Base-by-base conservation (phyloP, 1,140 invertebrate genomes). In the Dreissena polymorpha region DNA sequence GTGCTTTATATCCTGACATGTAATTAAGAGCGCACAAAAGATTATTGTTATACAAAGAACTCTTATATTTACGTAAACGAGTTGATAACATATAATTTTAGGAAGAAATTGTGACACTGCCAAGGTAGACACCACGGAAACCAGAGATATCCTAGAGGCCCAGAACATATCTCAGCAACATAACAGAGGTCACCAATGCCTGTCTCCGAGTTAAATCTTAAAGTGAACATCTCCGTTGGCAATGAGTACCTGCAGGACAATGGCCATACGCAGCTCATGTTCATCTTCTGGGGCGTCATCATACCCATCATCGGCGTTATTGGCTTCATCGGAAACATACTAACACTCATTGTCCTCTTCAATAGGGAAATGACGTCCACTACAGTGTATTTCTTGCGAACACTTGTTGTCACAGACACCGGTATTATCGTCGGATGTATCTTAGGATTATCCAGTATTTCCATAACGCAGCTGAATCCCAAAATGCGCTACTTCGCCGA, bases 381-480 rank as follows among this genome's bases (percentile, higher is more conserved):
- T 7, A 92, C 92, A 13, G 91, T 92, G 16, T 87, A 89, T 39
- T 91, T 92, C 74, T 85, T 93, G 25, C 79, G 91, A 39, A 91
- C 88, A 7, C 85, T 93, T 14, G 89, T 91, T 25, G 82, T 92
- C 49, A 90, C 90, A 0, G 91, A 92, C 79, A 89, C 89, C 0
- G 88, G 88, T 39, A 90, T 86, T 65, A 94, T 98, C 78, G 96
- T 98, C 73, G 94, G 97, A 71, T 97, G 96, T 23, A 96, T 97
- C 55, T 49, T 86, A 13, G 87, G 83, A 18, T 69, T 89, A 14
- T 83, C 83, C 0, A 81, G 84, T 14, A 86, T 85, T 60, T 80
- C 85, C 23, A 74, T 88, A 18, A 79, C 87, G 10, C 74, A 85
- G 49, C 83, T 86, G 14, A 78, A 87, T 67, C 96, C 96, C 8